Conservation (phyloP, 2,888 invertebrate species). For the Junonia oenone region DNA sequence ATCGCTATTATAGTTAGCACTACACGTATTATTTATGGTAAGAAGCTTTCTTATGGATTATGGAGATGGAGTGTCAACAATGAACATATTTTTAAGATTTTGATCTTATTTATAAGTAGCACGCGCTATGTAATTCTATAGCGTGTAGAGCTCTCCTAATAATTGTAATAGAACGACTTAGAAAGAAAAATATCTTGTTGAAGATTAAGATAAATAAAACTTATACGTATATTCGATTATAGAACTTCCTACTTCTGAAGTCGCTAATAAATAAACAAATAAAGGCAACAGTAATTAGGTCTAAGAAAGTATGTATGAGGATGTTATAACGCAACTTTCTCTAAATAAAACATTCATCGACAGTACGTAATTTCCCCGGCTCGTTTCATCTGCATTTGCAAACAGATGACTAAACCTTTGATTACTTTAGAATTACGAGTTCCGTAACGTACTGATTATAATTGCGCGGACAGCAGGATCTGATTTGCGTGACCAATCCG, state of each 20-base stretch:
- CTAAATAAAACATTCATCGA: conserved; percentile 1
- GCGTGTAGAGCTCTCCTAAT: not conserved
- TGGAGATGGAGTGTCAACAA: conserved; percentile 73
- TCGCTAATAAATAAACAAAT: not conserved
- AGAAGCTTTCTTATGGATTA: conserved; percentile 76
- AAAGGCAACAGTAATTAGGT: not conserved
- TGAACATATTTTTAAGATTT: conserved; percentile 38
- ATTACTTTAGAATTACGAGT: conserved; percentile 76
- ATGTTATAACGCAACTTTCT: conserved; percentile 8
- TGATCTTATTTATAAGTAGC: conserved; percentile 9
- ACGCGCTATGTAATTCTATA: not conserved
- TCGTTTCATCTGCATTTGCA: conserved; percentile 40
- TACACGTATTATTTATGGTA: conserved; percentile 79
- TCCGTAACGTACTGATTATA: conserved; percentile 69
- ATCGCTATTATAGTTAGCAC: conserved; percentile 66
- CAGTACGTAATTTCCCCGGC: conserved; percentile 27
- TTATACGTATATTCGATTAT: too few species aligned
- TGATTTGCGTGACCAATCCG: conserved; percentile 76
- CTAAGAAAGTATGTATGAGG: not conserved
- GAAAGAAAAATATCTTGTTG: not conserved
- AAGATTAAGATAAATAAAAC: too few species aligned
- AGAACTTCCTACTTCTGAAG: too few species aligned
- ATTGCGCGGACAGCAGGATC: conserved; percentile 73
- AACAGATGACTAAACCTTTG: conserved; percentile 65
- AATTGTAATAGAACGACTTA: not conserved